These are phyloP conservation scores for Spialia ferax DNA, from an alignment of 2,888 invertebrate genomes.

Conservation along the genomic window DNA sequence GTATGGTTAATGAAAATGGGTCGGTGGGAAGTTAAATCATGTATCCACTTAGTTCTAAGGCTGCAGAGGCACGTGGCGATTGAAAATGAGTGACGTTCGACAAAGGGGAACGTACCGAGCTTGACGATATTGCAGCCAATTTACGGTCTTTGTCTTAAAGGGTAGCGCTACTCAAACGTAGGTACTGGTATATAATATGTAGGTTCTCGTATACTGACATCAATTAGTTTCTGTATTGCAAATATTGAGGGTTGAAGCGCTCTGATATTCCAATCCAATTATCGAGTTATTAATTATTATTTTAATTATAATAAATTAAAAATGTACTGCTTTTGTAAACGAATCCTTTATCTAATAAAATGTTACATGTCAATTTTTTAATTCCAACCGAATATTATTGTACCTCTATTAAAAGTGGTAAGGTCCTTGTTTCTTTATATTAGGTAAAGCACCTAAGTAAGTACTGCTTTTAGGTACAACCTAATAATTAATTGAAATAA, in stretches of 20 bases:
- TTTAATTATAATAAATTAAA: too few relatives aligned
- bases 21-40: not conserved
- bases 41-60: not conserved
- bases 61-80: conserved; percentile 13
- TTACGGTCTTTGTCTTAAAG: conserved; percentile 8
- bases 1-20: not conserved
- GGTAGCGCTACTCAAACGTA: not conserved
- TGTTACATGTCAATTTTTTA: too few relatives aligned
- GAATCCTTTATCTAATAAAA: too few relatives aligned
- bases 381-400: too few relatives aligned
- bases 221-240: not conserved
- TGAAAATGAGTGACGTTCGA: conserved; percentile 19
- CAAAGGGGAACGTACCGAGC: conserved; percentile 14
- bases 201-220: not conserved
- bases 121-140: conserved; percentile 15
- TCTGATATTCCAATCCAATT: not conserved
- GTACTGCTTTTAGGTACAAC: too few relatives aligned
- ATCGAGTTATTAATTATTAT: not conserved
- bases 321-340: too few relatives aligned
- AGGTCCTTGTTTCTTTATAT: too few relatives aligned
- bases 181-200: not conserved
- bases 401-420: too few relatives aligned
- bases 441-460: too few relatives aligned
- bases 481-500: too few relatives aligned
- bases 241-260: not conserved